Base-by-base conservation (phyloP, 2,888 invertebrate species). In the Idaea biselata region DNA sequence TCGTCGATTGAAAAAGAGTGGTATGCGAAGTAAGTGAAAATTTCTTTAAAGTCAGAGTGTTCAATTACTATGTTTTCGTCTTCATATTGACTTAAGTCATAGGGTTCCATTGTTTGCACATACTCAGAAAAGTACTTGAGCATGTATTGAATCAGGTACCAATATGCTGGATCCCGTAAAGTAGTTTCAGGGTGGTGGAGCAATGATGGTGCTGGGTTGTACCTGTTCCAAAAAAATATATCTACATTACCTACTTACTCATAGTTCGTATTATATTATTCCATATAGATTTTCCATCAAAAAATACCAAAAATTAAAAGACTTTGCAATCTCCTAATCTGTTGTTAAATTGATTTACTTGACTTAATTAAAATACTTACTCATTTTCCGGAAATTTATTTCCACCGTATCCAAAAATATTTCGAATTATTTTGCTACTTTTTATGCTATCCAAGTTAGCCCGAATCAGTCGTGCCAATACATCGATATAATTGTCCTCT, bases 151-250 rank as follows among this genome's bases (percentile, higher is more conserved):
- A 91, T 80, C 68, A 91, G 73, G 18, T 77, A 69, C 90, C 90
- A 91, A 67, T 86, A 91, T 1, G 80, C 71, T 0, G 90, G 88
- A 69, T 91, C 91, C 65, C 90, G 80, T 55, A 92, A 70, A 32
- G 88, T 76, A 63, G 91, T 92, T 75, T 91, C 85, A 4, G 90
- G 85, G 58, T 87, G 86, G 67, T 91, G 91, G 44, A 91, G 64
- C 33, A 87, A 68, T 18, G 91, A 88, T 31, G 91, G 91, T 5
- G 90, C 84, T 16, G 91, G 86, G 60, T 86, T 88, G 59, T 88
- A 88, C 64, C 91, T 91, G 80, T 58, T 81, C 84, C 25, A 63
- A 63, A 65, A 62, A 54, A 31, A 60, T 16, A n/a, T n/a, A 53
- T 53, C 3, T 11, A 53, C n/a, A 16, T n/a, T 16, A 53, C 53